Conservation (phyloP, 64 coral and sea anemone genomes). For the Stichodactyla helianthus region DNA sequence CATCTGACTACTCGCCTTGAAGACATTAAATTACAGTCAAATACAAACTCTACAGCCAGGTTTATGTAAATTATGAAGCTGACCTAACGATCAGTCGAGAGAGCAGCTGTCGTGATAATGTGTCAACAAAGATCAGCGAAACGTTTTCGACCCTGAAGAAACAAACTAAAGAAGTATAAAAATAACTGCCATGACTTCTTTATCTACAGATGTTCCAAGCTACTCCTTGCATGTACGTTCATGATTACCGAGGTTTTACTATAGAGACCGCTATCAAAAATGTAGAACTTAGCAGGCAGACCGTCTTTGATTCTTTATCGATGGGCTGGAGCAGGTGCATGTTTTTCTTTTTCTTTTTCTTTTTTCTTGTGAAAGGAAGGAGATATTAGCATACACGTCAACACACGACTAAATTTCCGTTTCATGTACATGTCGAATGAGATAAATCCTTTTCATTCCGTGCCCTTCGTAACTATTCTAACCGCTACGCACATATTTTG, state of each 20-base stretch:
- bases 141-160: background rate
- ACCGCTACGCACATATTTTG: background rate
- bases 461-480: background rate
- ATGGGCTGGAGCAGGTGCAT: background rate
- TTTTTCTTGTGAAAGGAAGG: background rate
- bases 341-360: background rate
- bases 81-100: background rate
- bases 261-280: background rate
- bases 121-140: background rate
- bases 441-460: background rate
- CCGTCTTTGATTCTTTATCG: constrained; percentile 5
- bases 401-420: background rate
- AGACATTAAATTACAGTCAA: background rate
- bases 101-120: background rate
- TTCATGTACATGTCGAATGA: background rate
- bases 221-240: background rate
- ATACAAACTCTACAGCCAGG: background rate
- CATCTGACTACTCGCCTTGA: background rate
- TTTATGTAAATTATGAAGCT: constrained; percentile 9
- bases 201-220: background rate
- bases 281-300: background rate
- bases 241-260: background rate
- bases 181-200: background rate
- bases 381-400: background rate
- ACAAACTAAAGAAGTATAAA: background rate